phyloP scores from a whole-genome alignment of 2,797 vertebrate species.

The Microctenopoma lineatum region DNA sequence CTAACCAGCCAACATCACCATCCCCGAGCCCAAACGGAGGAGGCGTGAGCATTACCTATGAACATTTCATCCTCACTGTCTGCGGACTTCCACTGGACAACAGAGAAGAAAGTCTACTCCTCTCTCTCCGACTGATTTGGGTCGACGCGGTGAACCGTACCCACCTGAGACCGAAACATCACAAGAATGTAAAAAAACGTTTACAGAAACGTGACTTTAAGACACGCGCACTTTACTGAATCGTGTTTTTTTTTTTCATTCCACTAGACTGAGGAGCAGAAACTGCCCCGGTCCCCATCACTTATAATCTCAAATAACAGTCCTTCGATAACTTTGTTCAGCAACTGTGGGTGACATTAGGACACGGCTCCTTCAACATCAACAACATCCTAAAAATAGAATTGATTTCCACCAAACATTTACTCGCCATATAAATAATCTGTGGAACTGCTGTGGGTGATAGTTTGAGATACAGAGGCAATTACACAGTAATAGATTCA shows the following conservation, averaged over 20 bases:
- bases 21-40: too few relatives aligned
- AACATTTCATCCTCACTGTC: conserved; percentile 11
- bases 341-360: conserved; percentile 14
- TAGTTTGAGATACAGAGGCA: conserved; percentile 77
- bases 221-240: conserved; percentile 6
- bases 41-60: not conserved
- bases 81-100: too few relatives aligned
- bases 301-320: conserved; percentile 21
- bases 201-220: not conserved
- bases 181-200: conserved; percentile 11
- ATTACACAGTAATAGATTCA: conserved; percentile 81
- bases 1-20: not conserved
- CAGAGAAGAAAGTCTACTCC: not conserved
- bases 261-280: not conserved
- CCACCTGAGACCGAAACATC: conserved; percentile 11
- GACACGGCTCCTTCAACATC: conserved; percentile 50
- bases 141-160: conserved; percentile 10
- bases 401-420: conserved; percentile 65
- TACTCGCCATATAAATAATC: conserved; percentile 74
- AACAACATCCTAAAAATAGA: conserved; percentile 67
- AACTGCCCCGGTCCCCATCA: conserved; percentile 13
- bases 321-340: conserved; percentile 28
- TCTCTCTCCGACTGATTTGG: conserved; percentile 9
- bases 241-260: conserved; percentile 12
- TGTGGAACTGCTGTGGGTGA: conserved; percentile 64